phyloP scores from a whole-genome alignment of 2,113 vertebrate species.

The Crotalus viridis region DNA sequence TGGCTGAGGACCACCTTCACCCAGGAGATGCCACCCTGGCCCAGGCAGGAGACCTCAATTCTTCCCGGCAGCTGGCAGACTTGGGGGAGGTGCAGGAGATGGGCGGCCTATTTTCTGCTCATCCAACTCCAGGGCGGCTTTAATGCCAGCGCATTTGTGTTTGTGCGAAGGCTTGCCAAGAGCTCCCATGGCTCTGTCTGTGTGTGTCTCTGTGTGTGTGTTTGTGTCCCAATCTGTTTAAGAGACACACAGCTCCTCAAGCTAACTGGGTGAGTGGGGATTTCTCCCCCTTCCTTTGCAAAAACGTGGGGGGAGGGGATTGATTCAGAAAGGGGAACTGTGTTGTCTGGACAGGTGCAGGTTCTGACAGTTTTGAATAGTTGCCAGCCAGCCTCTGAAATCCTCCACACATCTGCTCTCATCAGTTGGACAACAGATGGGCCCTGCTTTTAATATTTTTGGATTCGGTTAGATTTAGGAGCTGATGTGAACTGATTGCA shows the following conservation, averaged over 20 bases:
- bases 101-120: neutral
- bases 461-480: slow-evolving; percentile 56
- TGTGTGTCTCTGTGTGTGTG: neutral
- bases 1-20: neutral
- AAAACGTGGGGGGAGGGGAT: slow-evolving; percentile 4
- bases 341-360: slow-evolving; percentile 65
- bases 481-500: slow-evolving; percentile 35
- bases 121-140: neutral
- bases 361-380: slow-evolving; percentile 62
- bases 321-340: slow-evolving; percentile 50
- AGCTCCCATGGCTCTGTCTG: neutral
- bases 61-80: neutral
- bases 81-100: neutral
- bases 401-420: slow-evolving; percentile 69
- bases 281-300: neutral
- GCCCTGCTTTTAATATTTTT: slow-evolving; percentile 60
- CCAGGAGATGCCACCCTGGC: neutral
- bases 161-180: neutral
- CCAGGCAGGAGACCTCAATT: neutral
- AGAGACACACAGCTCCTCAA: neutral
- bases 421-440: slow-evolving; percentile 75
- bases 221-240: neutral
- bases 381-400: slow-evolving; percentile 64
- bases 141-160: slow-evolving; percentile 2
- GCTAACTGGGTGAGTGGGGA: neutral